Base-by-base conservation (phyloP, 2,797 vertebrate species). In the Apogon hyalosoma region DNA sequence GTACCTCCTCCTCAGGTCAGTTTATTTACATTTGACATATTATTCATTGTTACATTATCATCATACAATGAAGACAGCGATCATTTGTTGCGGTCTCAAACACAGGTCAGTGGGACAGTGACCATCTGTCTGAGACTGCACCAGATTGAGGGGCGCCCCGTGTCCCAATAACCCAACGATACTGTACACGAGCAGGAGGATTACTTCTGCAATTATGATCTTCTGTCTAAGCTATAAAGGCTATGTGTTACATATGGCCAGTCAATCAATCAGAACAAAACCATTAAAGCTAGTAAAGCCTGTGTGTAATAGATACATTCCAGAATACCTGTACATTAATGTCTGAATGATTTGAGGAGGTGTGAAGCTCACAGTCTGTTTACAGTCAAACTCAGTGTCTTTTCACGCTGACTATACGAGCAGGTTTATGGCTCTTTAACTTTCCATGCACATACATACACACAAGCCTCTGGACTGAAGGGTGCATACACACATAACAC, bases 121-220 rank as follows among this genome's bases (percentile, higher is more conserved):
- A 56, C 66, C 65, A 73, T 80, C 75, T 84, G 70, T 59, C 69
- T 24, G 55, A 61, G 18, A 42, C 62, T 40, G 40, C 60, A 69
- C 31, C 75, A 88, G 64, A 88, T 38, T 79, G 70, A 76, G 63
- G 66, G 77, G 73, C 43, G 52, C 59, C 78, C 75, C 64, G 16
- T 36, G 77, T 43, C 85, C 53, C 58, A 83, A 66, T 84, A 79
- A 87, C 69, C 73, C 73, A 79, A 56, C 69, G 7, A 48, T 49
- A 59, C 73, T 7, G 18, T 21, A 1, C 42, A 63, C 63, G 61
- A 45, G 61, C 10, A 28, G 16, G 9, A 38, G 56, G 79, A 80
- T 77, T 74, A 86, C 45, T 41, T 40, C 60, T 68, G 41, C 59
- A 46, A 64, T 63, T 45, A 69, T 21, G 9, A 62, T 60, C 69